A percentile compares a stretch with the other conserved stretches of the same genome.
Conservation (phyloP, 2,888 invertebrate genomes). For the Epinotia brunnichana region DNA sequence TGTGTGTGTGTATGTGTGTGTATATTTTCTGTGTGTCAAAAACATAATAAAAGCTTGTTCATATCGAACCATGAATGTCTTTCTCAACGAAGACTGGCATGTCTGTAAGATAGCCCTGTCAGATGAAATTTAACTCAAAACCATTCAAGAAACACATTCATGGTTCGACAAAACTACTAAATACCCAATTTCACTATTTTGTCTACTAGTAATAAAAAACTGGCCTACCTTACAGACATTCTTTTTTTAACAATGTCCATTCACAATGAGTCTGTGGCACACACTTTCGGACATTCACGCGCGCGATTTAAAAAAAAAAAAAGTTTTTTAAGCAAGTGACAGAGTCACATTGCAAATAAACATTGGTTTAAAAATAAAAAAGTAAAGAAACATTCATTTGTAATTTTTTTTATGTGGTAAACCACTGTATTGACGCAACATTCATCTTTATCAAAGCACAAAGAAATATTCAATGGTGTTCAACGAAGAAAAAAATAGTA, state of each 20-base stretch:
- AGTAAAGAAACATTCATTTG: slow-evolving; percentile 1
- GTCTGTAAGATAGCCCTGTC: slow-evolving; percentile 79
- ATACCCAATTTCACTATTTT: slow-evolving; percentile 44
- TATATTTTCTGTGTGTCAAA: too few relatives aligned
- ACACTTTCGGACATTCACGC: slow-evolving; percentile 44
- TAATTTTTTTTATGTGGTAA: not conserved
- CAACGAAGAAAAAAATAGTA: not conserved
- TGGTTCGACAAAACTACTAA: slow-evolving; percentile 67
- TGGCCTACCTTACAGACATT: slow-evolving; percentile 84
- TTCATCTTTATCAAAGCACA: slow-evolving; percentile 48
- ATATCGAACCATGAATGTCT: slow-evolving; percentile 78
- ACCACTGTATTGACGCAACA: not conserved
- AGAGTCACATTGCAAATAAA: slow-evolving; percentile 81
- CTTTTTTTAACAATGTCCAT: slow-evolving; percentile 72
- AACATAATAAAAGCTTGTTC: slow-evolving; percentile 37
- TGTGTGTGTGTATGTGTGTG: too few relatives aligned
- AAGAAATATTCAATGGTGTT: slow-evolving; percentile 23
- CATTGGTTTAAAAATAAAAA: slow-evolving; percentile 63
- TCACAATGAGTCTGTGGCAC: slow-evolving; percentile 75
- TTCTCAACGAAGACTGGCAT: slow-evolving; percentile 59
- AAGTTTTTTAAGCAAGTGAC: slow-evolving; percentile 69
- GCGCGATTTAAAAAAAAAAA: slow-evolving; percentile 46
- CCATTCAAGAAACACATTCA: slow-evolving; percentile 68
- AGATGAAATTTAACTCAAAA: slow-evolving; percentile 47
- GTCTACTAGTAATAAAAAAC: slow-evolving; percentile 62